A percentile compares a stretch with the other conserved stretches of the same genome.
phyloP scores from a whole-genome alignment of 2,797 vertebrate genomes.

The Melanogrammus aeglefinus region DNA sequence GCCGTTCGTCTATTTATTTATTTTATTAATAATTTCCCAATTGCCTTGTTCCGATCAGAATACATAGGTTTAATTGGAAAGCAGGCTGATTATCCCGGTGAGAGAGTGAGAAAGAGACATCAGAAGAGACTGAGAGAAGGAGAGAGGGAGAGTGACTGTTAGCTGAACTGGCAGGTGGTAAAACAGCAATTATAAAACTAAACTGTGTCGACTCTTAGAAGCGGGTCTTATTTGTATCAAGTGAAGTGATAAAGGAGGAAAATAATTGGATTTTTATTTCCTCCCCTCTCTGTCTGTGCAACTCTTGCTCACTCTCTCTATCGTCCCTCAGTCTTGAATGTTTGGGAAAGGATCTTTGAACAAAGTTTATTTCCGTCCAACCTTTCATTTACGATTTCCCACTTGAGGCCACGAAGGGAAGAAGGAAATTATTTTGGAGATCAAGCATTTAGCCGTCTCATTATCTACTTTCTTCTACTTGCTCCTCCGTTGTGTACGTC shows the following conservation, averaged over 20 bases:
- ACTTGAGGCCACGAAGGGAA: constrained; percentile 52
- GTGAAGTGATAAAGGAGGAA: constrained; percentile 65
- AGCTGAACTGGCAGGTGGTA: constrained; percentile 64
- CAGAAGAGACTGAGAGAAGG: constrained; percentile 22
- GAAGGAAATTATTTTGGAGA: constrained; percentile 65
- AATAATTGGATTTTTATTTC: constrained; percentile 66
- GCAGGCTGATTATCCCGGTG: constrained; percentile 43
- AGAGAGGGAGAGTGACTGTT: constrained; percentile 47
- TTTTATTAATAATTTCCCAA: not conserved
- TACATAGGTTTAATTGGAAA: constrained; percentile 47
- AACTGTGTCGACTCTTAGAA: constrained; percentile 63
- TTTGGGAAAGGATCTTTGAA: constrained; percentile 67
- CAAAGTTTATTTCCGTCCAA: constrained; percentile 67
- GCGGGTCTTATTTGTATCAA: constrained; percentile 63
- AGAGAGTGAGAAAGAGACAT: constrained; percentile 14
- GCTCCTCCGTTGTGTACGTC: constrained; percentile 1
- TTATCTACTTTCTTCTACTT: constrained; percentile 53
- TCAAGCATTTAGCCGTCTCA: constrained; percentile 64
- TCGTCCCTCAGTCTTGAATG: constrained; percentile 50
- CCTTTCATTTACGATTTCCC: constrained; percentile 64
- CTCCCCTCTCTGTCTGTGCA: constrained; percentile 33
- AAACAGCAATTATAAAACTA: constrained; percentile 72
- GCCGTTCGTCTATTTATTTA: constrained; percentile 32
- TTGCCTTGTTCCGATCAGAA: constrained; percentile 10
- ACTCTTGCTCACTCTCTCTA: constrained; percentile 34